Percentiles rank a stretch among this genome's conserved stretches.
These are phyloP conservation scores for Brachyopa scutellaris DNA, from an alignment of 2,888 invertebrate genomes.

Conservation along the genomic window DNA sequence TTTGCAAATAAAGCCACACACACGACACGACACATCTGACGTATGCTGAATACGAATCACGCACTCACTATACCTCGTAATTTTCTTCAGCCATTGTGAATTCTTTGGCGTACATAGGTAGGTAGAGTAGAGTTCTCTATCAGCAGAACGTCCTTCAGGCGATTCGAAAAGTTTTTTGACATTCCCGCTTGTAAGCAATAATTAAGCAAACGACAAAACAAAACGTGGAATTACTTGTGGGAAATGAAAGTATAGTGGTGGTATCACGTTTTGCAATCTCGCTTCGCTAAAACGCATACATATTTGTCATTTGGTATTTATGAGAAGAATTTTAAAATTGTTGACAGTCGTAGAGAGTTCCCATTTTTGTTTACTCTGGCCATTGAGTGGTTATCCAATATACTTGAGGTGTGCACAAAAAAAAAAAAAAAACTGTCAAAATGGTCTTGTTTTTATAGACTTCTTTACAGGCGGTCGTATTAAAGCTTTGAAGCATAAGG, in stretches of 20 bases:
- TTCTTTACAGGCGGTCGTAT: too few relatives aligned
- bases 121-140: conserved; percentile 27
- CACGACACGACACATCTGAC: background rate
- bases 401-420: too few relatives aligned
- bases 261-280: conserved; percentile 54
- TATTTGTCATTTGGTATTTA: background rate
- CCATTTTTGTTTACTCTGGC: background rate
- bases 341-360: background rate
- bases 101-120: conserved; percentile 26
- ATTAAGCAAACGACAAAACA: conserved; percentile 22
- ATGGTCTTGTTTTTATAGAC: too few relatives aligned
- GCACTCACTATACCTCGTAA: conserved; percentile 5
- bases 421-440: too few relatives aligned
- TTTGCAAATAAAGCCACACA: conserved; percentile 31
- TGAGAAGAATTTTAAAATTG: background rate
- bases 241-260: conserved; percentile 28
- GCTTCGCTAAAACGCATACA: background rate
- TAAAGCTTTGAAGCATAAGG: too few relatives aligned
- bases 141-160: conserved; percentile 55
- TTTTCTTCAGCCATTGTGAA: conserved; percentile 19
- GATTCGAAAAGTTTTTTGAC: conserved; percentile 55
- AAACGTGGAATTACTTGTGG: conserved; percentile 46
- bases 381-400: too few relatives aligned
- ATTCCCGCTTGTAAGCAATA: conserved; percentile 4
- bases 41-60: conserved; percentile 58